Evolutionary conservation across 1,140 invertebrate genomes (phyloP).

Genomic region (Halesus radiatus): DNA sequence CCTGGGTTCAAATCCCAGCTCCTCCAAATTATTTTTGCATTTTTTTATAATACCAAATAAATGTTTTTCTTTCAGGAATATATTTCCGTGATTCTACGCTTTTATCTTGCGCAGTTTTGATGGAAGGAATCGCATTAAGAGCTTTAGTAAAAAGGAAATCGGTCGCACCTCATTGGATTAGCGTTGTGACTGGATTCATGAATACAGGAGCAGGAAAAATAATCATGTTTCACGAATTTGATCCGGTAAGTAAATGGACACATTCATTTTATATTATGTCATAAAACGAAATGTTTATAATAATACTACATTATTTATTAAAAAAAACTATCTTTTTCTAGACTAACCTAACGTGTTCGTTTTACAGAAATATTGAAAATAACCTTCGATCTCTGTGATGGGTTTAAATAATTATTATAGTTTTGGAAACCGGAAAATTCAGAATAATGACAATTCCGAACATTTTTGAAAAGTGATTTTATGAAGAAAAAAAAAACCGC

Average conservation of each 20-base stretch:
- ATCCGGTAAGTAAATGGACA: constrained; percentile 35
- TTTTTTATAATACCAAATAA: neutral
- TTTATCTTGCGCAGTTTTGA: constrained; percentile 15
- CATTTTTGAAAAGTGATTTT: too few species aligned
- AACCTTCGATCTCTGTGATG: too few species aligned
- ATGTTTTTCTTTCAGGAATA: constrained; percentile 32
- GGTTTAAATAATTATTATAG: too few species aligned
- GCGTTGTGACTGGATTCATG: neutral
- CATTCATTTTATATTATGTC: too few species aligned
- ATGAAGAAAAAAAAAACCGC: too few species aligned
- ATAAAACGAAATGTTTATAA: too few species aligned
- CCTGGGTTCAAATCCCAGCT: constrained; percentile 83
- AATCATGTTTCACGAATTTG: constrained; percentile 45
- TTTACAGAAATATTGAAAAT: too few species aligned
- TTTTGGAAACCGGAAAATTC: too few species aligned
- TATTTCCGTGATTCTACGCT: constrained; percentile 40
- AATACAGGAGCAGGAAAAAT: constrained; percentile 37
- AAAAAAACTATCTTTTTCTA: too few species aligned
- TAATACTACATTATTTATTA: too few species aligned
- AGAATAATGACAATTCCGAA: too few species aligned
- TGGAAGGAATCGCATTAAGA: constrained; percentile 30
- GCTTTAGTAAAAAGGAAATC: neutral
- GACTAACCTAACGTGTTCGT: too few species aligned
- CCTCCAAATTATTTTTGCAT: constrained; percentile 67
- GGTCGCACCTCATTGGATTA: constrained; percentile 18